These are phyloP conservation scores for Pterocles orientalis DNA, from an alignment of 2,113 vertebrate genomes.

Conservation along the genomic window DNA sequence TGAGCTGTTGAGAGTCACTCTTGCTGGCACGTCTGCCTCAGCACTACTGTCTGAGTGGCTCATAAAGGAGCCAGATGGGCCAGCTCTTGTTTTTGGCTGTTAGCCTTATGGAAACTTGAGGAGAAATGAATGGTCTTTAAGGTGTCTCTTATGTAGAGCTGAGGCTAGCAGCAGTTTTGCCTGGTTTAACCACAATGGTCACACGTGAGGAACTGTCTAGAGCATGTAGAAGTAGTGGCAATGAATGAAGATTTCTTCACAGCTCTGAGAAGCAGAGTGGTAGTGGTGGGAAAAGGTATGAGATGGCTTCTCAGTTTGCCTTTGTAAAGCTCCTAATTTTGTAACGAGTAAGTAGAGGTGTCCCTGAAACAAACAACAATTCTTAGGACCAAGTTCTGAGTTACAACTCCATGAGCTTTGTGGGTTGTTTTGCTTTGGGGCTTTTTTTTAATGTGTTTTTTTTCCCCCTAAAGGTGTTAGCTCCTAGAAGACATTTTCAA, in stretches of 20 bases:
- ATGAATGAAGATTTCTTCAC: background rate
- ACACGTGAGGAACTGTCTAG: background rate
- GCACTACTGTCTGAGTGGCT: conserved; percentile 12
- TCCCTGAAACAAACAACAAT: background rate
- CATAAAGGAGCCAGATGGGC: conserved; percentile 44
- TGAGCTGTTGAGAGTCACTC: conserved; percentile 37
- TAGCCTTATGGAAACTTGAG: background rate
- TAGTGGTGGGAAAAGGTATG: no score
- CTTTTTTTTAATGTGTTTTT: background rate
- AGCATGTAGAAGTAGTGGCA: background rate
- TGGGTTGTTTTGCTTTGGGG: background rate
- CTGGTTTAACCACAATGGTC: background rate
- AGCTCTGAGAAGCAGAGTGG: background rate
- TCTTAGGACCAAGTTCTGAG: background rate
- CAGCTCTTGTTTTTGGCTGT: background rate
- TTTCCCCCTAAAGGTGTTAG: background rate
- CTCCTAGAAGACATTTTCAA: background rate
- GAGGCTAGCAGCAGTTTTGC: background rate
- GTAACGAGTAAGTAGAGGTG: background rate
- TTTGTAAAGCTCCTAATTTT: background rate
- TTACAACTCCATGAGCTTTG: background rate
- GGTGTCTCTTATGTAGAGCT: background rate
- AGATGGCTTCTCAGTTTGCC: background rate
- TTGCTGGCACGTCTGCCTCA: background rate
- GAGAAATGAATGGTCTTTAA: conserved; percentile 22